Percentiles rank a stretch among this genome's conserved stretches.
Conservation (phyloP, 30 jellyfish, hydroid and myxozoan species). For the Catostylus mosaicus region DNA sequence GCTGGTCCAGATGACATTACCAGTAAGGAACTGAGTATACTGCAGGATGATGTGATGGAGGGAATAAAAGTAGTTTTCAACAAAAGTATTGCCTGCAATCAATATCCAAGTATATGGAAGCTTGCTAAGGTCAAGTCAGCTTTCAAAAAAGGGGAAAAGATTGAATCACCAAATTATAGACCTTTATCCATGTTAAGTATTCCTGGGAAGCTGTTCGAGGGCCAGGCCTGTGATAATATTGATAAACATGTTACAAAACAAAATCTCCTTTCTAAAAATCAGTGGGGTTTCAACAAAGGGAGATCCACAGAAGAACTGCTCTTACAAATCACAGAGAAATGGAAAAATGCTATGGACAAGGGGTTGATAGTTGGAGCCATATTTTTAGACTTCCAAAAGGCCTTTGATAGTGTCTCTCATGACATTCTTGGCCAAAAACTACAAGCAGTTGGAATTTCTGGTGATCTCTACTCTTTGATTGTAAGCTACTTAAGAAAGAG, state of each 20-base stretch:
- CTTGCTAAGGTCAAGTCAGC: conserved; percentile 7
- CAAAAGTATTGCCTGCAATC: background rate
- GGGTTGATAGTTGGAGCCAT: conserved; percentile 43
- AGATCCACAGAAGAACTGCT: no score
- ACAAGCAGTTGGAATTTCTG: conserved; percentile 67
- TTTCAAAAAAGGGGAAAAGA: no score
- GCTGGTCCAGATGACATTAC: background rate
- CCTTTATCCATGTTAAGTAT: no score
- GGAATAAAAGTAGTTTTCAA: conserved; percentile 1
- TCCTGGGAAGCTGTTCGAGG: no score
- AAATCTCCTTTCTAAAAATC: background rate
- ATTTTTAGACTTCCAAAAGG: conserved; percentile 41
- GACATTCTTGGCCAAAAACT: conserved; percentile 65
- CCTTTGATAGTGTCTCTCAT: conserved; percentile 71
- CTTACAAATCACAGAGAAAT: no score
- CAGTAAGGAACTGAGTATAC: background rate
- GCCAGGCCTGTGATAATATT: no score
- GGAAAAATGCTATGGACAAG: no score
- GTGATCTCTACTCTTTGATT: conserved; percentile 45
- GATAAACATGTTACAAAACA: no score
- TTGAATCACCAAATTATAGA: no score
- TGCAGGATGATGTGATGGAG: background rate
- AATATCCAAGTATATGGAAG: background rate
- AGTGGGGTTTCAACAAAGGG: background rate
- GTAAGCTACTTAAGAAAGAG: conserved; percentile 43